Conservation (phyloP, 2,888 invertebrate genomes). For the Ephialtes manifestator region DNA sequence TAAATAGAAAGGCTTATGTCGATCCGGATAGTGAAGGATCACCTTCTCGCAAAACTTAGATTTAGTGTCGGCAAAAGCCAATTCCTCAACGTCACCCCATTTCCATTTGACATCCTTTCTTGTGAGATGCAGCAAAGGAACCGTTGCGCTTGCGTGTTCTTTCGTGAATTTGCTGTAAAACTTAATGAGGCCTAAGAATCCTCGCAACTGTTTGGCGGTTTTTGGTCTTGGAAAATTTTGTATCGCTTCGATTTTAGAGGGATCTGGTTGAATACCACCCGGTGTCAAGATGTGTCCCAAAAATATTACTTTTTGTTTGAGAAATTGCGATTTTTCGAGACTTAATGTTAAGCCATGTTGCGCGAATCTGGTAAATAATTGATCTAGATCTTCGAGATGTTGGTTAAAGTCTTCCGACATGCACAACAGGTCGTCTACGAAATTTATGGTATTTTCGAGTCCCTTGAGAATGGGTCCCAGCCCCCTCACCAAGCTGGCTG, state of each 20-base stretch:
- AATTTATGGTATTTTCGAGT: too few relatives aligned
- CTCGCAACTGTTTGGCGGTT: neutral
- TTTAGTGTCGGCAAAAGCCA: neutral
- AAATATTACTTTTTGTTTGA: neutral
- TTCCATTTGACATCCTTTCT: neutral
- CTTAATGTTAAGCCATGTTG: neutral
- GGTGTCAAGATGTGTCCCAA: neutral
- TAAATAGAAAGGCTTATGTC: too few relatives aligned
- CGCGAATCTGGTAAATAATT: neutral
- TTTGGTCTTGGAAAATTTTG: neutral
- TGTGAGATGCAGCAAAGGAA: neutral
- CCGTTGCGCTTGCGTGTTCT: neutral
- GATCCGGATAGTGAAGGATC: neutral
- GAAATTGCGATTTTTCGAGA: slow-evolving; percentile 8
- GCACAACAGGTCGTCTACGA: neutral
- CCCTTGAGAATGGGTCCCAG: neutral
- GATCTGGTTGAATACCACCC: neutral
- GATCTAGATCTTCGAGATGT: neutral
- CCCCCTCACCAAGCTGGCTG: neutral
- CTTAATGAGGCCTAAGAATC: too few relatives aligned
- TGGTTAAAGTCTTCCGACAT: neutral
- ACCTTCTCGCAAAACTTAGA: neutral
- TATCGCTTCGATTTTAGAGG: neutral
- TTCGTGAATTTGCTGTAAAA: too few relatives aligned
- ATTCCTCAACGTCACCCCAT: neutral